Percentiles rank a stretch among this genome's conserved stretches.
Evolutionary conservation across 2,797 vertebrate genomes (phyloP).

Genomic region (Lepus oiostolus): DNA sequence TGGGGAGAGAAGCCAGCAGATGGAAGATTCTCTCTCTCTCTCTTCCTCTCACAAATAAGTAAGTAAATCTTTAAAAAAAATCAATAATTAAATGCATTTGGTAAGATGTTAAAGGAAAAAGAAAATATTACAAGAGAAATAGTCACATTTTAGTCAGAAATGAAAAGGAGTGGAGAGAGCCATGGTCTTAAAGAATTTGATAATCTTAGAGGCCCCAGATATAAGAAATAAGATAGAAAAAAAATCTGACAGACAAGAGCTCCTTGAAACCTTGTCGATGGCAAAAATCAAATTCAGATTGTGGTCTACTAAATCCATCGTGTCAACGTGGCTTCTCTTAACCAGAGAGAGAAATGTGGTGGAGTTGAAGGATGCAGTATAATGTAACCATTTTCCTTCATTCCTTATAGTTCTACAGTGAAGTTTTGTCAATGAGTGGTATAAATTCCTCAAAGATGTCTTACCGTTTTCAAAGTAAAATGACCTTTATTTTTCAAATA

Average conservation of each 20-base stretch:
- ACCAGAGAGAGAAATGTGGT: background rate
- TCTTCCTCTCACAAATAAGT: too few species aligned
- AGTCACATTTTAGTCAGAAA: background rate
- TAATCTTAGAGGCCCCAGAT: background rate
- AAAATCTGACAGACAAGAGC: background rate
- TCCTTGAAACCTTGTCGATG: background rate
- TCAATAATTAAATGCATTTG: background rate
- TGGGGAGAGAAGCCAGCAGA: too few species aligned
- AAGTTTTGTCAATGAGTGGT: slow-evolving; percentile 37
- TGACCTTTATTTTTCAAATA: slow-evolving; percentile 23
- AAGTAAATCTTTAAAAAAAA: too few species aligned
- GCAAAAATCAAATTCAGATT: background rate
- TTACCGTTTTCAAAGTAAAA: slow-evolving; percentile 38
- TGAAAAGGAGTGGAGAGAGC: background rate
- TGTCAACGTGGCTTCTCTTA: background rate
- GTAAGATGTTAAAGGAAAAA: background rate
- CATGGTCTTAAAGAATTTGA: background rate
- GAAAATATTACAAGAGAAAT: background rate
- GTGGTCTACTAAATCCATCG: background rate
- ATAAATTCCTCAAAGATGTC: slow-evolving; percentile 58
- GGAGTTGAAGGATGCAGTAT: background rate
- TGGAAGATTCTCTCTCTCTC: too few species aligned
- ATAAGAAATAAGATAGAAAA: background rate
- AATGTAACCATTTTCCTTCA: background rate
- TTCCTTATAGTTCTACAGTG: background rate